phyloP scores from a whole-genome alignment of 2,888 invertebrate genomes.

The Scotopteryx bipunctaria region DNA sequence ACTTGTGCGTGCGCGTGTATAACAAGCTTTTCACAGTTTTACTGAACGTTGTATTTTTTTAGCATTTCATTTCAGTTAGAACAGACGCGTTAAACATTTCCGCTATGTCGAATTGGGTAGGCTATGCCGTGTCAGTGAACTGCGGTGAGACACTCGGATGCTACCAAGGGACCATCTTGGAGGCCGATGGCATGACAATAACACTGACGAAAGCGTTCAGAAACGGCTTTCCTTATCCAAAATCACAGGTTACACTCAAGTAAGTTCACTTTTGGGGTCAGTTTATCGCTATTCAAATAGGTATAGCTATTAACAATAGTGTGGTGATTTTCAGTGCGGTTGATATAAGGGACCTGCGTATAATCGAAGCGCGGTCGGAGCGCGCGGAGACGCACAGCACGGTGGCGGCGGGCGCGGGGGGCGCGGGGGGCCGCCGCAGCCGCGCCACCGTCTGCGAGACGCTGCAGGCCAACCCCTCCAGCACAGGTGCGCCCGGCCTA shows the following conservation, averaged over 20 bases:
- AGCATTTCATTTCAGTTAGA: no score
- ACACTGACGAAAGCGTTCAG: constrained; percentile 91
- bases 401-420: constrained; percentile 67
- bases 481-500: no score
- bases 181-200: constrained; percentile 88
- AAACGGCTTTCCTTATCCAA: constrained; percentile 87
- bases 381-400: constrained; percentile 65
- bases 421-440: constrained; percentile 59
- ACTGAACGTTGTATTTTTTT: background rate
- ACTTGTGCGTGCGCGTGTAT: no score
- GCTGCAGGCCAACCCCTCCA: constrained; percentile 64
- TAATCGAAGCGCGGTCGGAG: constrained; percentile 86
- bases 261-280: no score
- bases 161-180: constrained; percentile 90
- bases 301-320: no score
- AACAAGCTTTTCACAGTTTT: no score
- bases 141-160: constrained; percentile 90
- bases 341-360: constrained; percentile 89
- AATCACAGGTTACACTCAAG: constrained; percentile 78
- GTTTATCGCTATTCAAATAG: no score
- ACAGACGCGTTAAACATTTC: no score
- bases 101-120: constrained; percentile 86
- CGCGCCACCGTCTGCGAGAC: constrained; percentile 72
- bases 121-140: constrained; percentile 92
- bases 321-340: constrained; percentile 78